phyloP scores from a whole-genome alignment of 1,140 invertebrate genomes.

The Patella vulgata region DNA sequence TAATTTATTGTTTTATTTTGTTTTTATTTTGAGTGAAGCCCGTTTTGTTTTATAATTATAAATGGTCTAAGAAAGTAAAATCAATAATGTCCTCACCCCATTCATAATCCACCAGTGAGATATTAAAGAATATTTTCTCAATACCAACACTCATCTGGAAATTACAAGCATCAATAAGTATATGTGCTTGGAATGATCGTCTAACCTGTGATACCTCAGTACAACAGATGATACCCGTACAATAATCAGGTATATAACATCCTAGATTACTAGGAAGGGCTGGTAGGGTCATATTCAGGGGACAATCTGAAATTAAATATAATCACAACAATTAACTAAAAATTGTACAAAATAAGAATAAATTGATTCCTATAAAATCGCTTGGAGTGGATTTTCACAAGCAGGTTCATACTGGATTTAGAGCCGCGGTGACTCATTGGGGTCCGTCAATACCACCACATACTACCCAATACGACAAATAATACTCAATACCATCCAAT shows the following conservation, averaged over 20 bases:
- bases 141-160: conserved; percentile 30
- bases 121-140: conserved; percentile 25
- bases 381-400: too few species aligned
- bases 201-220: conserved; percentile 19
- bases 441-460: too few species aligned
- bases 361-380: too few species aligned
- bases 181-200: conserved; percentile 19
- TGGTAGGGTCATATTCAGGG: conserved; percentile 20
- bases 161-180: conserved; percentile 34
- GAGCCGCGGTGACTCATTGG: too few species aligned
- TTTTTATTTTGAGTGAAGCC: too few species aligned
- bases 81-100: conserved; percentile 29
- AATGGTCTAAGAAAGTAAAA: too few species aligned
- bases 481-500: too few species aligned
- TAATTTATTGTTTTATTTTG: too few species aligned
- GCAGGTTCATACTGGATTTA: too few species aligned
- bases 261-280: conserved; percentile 10
- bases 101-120: conserved; percentile 33
- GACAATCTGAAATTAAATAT: conserved; percentile 19
- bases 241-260: conserved; percentile 33
- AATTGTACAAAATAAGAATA: conserved; percentile 1
- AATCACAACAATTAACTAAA: too few species aligned
- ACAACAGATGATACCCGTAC: conserved; percentile 43
- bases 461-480: too few species aligned
- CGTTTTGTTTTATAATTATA: too few species aligned